Evolutionary conservation across 2,888 invertebrate genomes (phyloP).

Genomic region (Andrena flavipes): DNA sequence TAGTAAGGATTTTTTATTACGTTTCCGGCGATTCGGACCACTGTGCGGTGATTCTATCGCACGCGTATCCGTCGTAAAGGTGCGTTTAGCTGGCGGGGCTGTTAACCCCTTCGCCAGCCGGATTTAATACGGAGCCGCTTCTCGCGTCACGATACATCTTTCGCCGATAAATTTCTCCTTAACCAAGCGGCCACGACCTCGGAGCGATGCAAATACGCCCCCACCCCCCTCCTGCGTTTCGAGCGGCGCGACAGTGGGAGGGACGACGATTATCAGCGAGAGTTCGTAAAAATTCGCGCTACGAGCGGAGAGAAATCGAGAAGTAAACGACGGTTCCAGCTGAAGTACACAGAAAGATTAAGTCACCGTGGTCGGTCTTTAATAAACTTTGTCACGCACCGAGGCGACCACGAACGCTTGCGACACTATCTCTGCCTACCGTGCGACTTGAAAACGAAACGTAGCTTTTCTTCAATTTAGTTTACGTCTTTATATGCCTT

Average conservation of each 20-base stretch:
- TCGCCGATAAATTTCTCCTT: neutral
- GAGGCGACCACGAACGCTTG: neutral
- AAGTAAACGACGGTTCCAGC: neutral
- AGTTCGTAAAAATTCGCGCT: constrained; percentile 10
- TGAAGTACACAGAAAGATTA: constrained; percentile 16
- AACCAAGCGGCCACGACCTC: neutral
- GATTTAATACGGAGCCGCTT: neutral
- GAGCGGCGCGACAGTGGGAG: neutral
- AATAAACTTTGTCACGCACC: constrained; percentile 33
- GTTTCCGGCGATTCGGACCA: too few relatives aligned
- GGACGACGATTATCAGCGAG: too few relatives aligned
- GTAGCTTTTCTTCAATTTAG: neutral
- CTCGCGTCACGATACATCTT: neutral
- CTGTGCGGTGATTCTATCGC: too few relatives aligned
- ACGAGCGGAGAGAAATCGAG: constrained; percentile 8
- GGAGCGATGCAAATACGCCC: neutral
- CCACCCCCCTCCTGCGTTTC: too few relatives aligned
- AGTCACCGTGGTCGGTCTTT: constrained; percentile 6
- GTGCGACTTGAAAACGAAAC: neutral
- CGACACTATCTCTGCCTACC: neutral
- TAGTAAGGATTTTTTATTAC: too few relatives aligned
- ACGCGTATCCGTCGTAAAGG: constrained; percentile 32
- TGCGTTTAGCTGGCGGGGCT: constrained; percentile 20
- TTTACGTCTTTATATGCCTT: too few relatives aligned
- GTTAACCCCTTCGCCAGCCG: constrained; percentile 2